Evolutionary conservation across 2,113 vertebrate genomes (phyloP), one percentile per base, ranked within the genome.

Genomic region (Gambusia affinis): DNA sequence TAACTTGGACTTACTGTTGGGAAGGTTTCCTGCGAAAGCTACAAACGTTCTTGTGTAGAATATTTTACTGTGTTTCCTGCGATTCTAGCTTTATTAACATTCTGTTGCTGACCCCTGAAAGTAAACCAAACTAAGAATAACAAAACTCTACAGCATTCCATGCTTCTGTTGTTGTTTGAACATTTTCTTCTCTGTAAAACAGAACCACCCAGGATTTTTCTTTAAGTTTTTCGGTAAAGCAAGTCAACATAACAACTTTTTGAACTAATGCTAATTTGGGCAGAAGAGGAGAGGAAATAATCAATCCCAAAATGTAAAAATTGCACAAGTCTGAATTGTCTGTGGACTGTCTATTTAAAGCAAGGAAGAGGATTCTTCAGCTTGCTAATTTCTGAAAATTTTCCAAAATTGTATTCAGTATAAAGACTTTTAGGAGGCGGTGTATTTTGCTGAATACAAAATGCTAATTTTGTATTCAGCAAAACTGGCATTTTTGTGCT

Each of bases 231-330:
- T 73, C 78, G 29, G 24, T 60, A 66, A 66, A 68, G 77, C 29
- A 29, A 76, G 76, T 72, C n/a, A 73, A 72, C 61, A 75, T 69
- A 86, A 85, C 82, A 81, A 86, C 69, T 69, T 78, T 84, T 71
- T 82, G 84, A 90, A 88, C 86, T 88, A 69, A 19, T 65, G 44
- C 68, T 86, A 70, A 80, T 84, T 91, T 79, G 22, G 68, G 74
- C 71, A 44, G 54, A 60, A 47, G 73, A 80, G 75, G 31, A 51
- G 72, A 80, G 80, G 61, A 51, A 87, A 72, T 74, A 68, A 80
- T 88, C 68, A 79, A 76, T 67, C 75, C 68, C 60, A 24, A 83
- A n/a, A 87, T 12, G 44, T 27, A 72, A 61, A 75, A 85, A 82
- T 67, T 22, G 15, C 66, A 82, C 70, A 77, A 82, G 72, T 83